Evolutionary conservation across 1,140 invertebrate species (phyloP).

Genomic region (Sarcophaga peregrina): DNA sequence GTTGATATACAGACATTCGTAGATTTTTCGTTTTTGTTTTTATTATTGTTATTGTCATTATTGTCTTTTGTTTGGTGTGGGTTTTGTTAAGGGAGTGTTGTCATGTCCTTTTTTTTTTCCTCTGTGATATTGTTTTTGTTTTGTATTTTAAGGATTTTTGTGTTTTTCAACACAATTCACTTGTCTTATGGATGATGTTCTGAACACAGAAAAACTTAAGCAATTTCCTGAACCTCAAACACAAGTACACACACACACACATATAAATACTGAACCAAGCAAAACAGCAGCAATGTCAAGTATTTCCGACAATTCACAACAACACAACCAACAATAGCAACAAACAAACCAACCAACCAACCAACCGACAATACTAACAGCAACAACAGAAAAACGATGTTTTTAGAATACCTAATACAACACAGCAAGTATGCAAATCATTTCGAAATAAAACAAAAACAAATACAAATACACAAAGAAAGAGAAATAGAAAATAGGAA

Average conservation of each 20-base stretch:
- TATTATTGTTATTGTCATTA: conserved; percentile 17
- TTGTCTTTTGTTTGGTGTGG: background rate
- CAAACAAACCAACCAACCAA: background rate
- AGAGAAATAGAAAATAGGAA: background rate
- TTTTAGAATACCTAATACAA: conserved; percentile 9
- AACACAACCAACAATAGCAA: background rate
- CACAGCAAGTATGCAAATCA: conserved; percentile 20
- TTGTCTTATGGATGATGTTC: conserved; percentile 20
- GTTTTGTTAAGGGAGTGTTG: background rate
- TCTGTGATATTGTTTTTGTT: conserved; percentile 10
- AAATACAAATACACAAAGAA: background rate
- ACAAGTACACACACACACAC: background rate
- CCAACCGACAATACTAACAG: background rate
- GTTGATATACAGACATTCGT: background rate
- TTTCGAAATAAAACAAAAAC: background rate
- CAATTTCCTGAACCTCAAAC: conserved; percentile 37
- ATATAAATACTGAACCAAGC: too few relatives aligned
- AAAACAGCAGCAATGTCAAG: conserved; percentile 36
- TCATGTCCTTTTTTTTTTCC: background rate
- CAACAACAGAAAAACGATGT: conserved; percentile 6
- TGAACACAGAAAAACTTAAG: conserved; percentile 30
- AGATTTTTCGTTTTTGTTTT: background rate
- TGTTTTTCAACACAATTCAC: conserved; percentile 8
- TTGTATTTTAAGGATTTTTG: conserved; percentile 25
- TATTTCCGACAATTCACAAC: conserved; percentile 38